A percentile compares a stretch with the other conserved stretches of the same genome.
Conservation (phyloP, 2,888 invertebrate species). For the Glaucopsyche alexis region DNA sequence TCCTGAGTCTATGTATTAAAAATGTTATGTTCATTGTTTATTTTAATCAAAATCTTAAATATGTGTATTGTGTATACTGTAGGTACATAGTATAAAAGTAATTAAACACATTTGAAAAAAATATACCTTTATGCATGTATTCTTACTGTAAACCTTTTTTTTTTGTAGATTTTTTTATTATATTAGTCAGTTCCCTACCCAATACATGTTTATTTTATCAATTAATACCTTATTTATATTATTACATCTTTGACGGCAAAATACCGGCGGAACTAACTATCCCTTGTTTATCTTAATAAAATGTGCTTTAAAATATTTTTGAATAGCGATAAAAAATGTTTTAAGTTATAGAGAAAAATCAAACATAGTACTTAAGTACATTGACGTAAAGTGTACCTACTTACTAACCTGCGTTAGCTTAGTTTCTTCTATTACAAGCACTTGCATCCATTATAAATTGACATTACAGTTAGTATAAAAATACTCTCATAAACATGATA, state of each 20-base stretch:
- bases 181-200: no score
- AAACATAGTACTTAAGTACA: neutral
- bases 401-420: slow-evolving; percentile 47
- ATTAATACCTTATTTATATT: no score
- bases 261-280: neutral
- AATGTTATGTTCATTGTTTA: no score
- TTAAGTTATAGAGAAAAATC: neutral
- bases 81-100: no score
- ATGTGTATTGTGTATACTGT: no score
- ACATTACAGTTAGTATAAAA: slow-evolving; percentile 44
- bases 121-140: no score
- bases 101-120: no score
- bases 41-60: no score
- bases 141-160: no score
- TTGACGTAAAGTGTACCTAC: slow-evolving; percentile 28
- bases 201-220: no score
- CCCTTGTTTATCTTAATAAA: neutral
- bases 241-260: neutral
- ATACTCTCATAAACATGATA: slow-evolving; percentile 27
- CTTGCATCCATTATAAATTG: slow-evolving; percentile 54
- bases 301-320: neutral
- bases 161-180: no score
- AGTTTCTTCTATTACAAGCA: slow-evolving; percentile 47
- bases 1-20: no score
- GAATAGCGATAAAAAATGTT: neutral